Conservation (phyloP, 2,113 vertebrate species). For the Lynx canadensis region DNA sequence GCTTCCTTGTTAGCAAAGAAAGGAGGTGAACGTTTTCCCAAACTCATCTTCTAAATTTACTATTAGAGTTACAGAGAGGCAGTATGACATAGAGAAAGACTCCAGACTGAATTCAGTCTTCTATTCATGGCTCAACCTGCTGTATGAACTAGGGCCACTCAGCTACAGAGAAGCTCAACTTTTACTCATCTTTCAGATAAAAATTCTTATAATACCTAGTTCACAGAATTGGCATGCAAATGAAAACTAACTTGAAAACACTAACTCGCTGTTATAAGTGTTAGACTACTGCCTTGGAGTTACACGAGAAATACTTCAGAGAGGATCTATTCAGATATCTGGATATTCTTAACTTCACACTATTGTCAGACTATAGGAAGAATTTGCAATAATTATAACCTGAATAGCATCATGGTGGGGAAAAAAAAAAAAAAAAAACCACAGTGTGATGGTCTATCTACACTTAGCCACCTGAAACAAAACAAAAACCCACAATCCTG, state of each 20-base stretch:
- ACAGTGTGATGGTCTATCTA: neutral
- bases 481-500: neutral
- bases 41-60: neutral
- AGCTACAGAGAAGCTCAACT: neutral
- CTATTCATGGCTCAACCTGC: neutral
- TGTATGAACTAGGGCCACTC: neutral
- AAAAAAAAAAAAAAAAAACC: neutral
- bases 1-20: neutral
- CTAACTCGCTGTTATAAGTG: neutral
- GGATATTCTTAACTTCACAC: neutral
- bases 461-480: slow-evolving; percentile 3
- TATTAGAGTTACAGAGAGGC: neutral
- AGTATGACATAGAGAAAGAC: neutral
- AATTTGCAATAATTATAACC: neutral
- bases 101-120: neutral
- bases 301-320: neutral
- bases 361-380: neutral
- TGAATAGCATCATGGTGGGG: neutral
- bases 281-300: neutral
- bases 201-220: neutral
- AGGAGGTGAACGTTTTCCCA: neutral
- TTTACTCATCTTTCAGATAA: neutral
- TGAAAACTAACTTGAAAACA: neutral
- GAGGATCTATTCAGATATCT: neutral
- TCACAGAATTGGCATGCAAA: slow-evolving; percentile 1